Evolutionary conservation across 2,888 invertebrate species (phyloP).

Genomic region (Cryptus armator): DNA sequence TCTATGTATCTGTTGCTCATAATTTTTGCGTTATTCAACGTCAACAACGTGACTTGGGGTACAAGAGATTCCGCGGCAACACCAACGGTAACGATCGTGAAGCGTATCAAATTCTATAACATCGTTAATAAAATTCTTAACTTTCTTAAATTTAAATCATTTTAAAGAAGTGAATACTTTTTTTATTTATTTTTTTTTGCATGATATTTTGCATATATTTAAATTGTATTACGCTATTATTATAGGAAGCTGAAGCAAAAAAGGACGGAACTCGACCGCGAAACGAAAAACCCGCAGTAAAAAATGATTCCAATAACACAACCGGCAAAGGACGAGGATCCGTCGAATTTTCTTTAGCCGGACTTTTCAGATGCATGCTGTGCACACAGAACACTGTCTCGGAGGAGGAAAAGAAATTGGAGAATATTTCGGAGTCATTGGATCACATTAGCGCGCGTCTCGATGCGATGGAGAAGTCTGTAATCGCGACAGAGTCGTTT

Average conservation of each 20-base stretch:
- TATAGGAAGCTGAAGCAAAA: conserved; percentile 8
- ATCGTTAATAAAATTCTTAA: too few species aligned
- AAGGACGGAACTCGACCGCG: neutral
- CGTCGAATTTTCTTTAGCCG: conserved; percentile 86
- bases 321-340: conserved; percentile 85
- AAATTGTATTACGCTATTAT: neutral
- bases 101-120: too few species aligned
- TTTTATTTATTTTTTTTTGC: too few species aligned
- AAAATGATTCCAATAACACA: neutral
- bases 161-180: too few species aligned
- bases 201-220: neutral
- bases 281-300: neutral
- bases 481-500: neutral
- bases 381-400: conserved; percentile 85
- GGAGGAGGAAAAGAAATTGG: conserved; percentile 85
- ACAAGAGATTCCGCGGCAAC: conserved; percentile 90
- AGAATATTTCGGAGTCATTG: conserved; percentile 84
- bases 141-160: too few species aligned
- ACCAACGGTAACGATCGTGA: conserved; percentile 16
- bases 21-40: conserved; percentile 96
- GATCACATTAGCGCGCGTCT: conserved; percentile 84
- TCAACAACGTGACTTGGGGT: conserved; percentile 98
- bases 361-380: conserved; percentile 86
- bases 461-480: conserved; percentile 84
- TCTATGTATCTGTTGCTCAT: conserved; percentile 97